Conservation (phyloP, 23 tunicate species). For the Trididemnum nubilum region DNA sequence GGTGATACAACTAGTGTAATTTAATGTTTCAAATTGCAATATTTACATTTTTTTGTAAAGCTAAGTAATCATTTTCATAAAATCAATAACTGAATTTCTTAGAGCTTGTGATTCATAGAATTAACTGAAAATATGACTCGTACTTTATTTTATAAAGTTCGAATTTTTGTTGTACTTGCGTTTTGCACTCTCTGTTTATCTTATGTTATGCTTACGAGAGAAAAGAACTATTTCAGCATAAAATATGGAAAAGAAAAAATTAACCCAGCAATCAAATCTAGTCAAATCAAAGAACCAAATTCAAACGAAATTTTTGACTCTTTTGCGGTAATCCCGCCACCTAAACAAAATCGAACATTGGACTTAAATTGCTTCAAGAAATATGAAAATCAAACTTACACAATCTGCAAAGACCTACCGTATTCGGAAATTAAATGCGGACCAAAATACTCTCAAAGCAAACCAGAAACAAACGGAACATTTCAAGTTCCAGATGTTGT, state of each 20-base stretch:
- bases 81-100: too few relatives aligned
- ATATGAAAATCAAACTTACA: slow-evolving; percentile 8
- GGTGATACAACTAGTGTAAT: too few relatives aligned
- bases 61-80: too few relatives aligned
- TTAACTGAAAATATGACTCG: too few relatives aligned
- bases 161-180: too few relatives aligned
- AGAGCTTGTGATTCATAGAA: too few relatives aligned
- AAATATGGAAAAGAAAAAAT: not conserved
- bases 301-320: too few relatives aligned
- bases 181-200: not conserved
- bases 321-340: too few relatives aligned
- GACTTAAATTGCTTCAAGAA: not conserved
- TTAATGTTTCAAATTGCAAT: too few relatives aligned
- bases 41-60: too few relatives aligned
- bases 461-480: not conserved
- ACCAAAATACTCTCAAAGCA: not conserved
- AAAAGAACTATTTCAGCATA: not conserved
- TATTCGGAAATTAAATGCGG: slow-evolving; percentile 30
- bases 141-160: not conserved
- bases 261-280: not conserved
- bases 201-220: not conserved
- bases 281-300: not conserved
- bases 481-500: slow-evolving; percentile 32
- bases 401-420: slow-evolving; percentile 12
- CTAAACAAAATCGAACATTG: not conserved